Base-by-base conservation (phyloP, 1,140 invertebrate species). In the Penaeus chinensis region DNA sequence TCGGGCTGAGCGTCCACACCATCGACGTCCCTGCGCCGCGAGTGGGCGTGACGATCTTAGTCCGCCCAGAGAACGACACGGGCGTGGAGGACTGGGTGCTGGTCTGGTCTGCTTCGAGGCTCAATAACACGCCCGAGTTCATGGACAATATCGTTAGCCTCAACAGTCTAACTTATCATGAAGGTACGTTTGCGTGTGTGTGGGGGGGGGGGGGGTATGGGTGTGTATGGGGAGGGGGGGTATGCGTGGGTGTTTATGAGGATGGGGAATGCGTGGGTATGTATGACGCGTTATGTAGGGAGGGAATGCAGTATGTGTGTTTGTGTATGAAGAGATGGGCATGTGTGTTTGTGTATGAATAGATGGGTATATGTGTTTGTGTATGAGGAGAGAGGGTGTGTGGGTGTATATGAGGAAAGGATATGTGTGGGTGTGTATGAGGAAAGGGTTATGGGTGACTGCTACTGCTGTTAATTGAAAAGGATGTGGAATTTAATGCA, bases 1-100 rank as follows among this genome's bases (percentile, higher is more conserved):
- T 86, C 77, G 66, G 65, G n/a, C 86, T 87, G 60, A 87, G 86
- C 24, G 37, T 87, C 37, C 86, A 87, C 62, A 87, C 76, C 61
- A 20, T 87, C 5, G 20, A 82, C 13, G 80, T 87, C 5, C 86
- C 86, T 3, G 71, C 69, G 0, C 80, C 86, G 42, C 61, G 86
- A 0, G 80, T 87, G 61, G 86, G 66, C 0, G 86, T 87, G 60
- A 82, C 80, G 13, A 37, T 87, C 47, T 20, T 87, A 20, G 61
- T 87, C 10, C 66, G 80, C 10, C 86, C 86, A 0, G 61, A 82
- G 61, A 83, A 83, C 62, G 71, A 76, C n/a, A 61, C 80, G 19
- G 79, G 76, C 20, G 69, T 60, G 10, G 86, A 82, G 7, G 86
- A 87, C 69, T 87, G 86, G 86, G 81, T 87, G 22, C 24, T 87